phyloP scores from a whole-genome alignment of 2,113 vertebrate genomes.

The Physeter macrocephalus region DNA sequence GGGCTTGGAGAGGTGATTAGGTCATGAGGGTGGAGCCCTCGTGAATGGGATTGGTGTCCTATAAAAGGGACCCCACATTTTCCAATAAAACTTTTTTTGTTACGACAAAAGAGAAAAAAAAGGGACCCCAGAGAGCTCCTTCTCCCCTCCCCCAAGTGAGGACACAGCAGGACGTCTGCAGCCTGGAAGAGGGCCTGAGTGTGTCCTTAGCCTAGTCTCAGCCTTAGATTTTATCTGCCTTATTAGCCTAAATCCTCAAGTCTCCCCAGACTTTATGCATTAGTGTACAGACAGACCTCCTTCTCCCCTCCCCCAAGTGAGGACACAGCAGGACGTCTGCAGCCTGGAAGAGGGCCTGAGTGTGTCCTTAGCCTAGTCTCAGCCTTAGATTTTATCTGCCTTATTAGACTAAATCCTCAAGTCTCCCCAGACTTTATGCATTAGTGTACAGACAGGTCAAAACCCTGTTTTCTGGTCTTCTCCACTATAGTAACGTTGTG shows the following conservation, averaged over 20 bases:
- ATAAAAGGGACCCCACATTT: background rate
- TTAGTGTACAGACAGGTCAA: background rate
- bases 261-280: background rate
- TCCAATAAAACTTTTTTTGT: too few relatives aligned
- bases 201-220: background rate
- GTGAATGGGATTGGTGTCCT: background rate
- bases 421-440: background rate
- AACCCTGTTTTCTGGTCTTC: background rate
- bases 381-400: background rate
- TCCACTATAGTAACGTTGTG: accelerated
- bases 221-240: background rate
- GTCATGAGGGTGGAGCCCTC: background rate
- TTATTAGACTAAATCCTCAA: background rate
- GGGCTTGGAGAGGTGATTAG: background rate
- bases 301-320: background rate
- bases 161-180: background rate
- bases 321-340: background rate
- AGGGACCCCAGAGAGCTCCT: background rate
- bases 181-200: background rate
- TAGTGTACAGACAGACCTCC: too few relatives aligned
- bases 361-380: background rate
- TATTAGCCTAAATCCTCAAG: background rate
- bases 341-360: background rate
- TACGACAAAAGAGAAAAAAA: too few relatives aligned
- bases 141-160: background rate